A percentile compares a stretch with the other conserved stretches of the same genome.
These are phyloP conservation scores for Julus scanicus DNA, from an alignment of 2,888 invertebrate species.

Conservation along the genomic window DNA sequence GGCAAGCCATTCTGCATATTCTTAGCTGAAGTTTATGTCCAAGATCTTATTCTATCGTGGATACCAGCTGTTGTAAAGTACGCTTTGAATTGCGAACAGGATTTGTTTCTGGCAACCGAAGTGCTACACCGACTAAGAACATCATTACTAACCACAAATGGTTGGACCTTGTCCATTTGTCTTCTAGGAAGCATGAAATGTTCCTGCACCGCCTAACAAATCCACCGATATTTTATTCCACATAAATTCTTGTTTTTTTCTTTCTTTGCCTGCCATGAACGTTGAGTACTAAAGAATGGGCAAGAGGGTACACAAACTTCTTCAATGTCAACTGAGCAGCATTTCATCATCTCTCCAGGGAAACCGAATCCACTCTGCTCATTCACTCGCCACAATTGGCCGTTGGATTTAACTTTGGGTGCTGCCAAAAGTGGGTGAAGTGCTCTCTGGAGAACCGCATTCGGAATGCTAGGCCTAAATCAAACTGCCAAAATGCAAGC, in stretches of 20 bases:
- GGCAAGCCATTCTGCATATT: neutral
- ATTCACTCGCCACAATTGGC: neutral
- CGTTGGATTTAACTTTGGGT: neutral
- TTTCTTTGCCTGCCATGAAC: neutral
- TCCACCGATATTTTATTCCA: neutral
- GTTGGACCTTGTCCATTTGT: slow-evolving; percentile 17
- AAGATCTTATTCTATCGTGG: neutral
- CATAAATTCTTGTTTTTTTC: neutral
- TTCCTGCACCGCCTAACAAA: neutral
- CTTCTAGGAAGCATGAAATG: neutral
- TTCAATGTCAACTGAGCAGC: slow-evolving; percentile 27
- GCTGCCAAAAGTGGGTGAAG: neutral
- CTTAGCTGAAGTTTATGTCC: neutral
- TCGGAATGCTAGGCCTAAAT: neutral
- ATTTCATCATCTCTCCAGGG: slow-evolving; percentile 27
- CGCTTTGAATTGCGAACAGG: neutral
- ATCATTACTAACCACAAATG: slow-evolving; percentile 11
- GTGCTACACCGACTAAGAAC: neutral
- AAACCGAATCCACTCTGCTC: slow-evolving; percentile 15
- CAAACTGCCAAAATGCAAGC: neutral
- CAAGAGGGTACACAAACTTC: slow-evolving; percentile 1
- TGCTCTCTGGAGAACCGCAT: neutral
- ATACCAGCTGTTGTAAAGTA: neutral
- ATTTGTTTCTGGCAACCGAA: slow-evolving; percentile 12
- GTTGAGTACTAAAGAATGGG: slow-evolving; percentile 3